Percentiles rank a stretch among this genome's conserved stretches.
phyloP scores from a whole-genome alignment of 1,140 invertebrate genomes.

The Penaeus vannamei region DNA sequence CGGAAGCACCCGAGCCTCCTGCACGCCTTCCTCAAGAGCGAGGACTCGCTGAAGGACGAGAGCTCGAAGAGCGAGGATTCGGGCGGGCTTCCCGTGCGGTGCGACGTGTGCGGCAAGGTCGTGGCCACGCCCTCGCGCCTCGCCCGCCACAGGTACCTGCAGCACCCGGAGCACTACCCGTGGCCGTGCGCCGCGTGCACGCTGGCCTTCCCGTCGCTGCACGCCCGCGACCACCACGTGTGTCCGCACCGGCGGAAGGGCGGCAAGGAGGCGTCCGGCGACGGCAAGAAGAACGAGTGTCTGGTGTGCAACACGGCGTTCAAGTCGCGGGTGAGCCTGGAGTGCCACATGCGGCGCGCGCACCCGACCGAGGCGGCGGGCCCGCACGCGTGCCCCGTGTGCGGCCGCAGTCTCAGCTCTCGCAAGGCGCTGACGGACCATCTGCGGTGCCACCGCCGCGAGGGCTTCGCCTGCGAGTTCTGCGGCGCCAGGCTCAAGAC shows the following conservation, averaged over 20 bases:
- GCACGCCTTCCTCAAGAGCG: conserved; percentile 39
- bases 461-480: conserved; percentile 41
- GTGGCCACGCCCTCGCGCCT: conserved; percentile 32
- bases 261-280: neutral
- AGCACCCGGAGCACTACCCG: conserved; percentile 60
- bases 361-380: conserved; percentile 19
- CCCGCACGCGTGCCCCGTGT: conserved; percentile 45
- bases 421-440: conserved; percentile 57
- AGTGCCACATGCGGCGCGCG: conserved; percentile 29
- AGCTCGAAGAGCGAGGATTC: neutral
- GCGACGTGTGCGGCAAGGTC: conserved; percentile 53
- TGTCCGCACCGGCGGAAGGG: conserved; percentile 20
- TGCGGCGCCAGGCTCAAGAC: conserved; percentile 50
- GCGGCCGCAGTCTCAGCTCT: neutral
- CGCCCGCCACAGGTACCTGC: conserved; percentile 46
- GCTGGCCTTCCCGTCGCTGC: conserved; percentile 21
- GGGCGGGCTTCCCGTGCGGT: conserved; percentile 11
- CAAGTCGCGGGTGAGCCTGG: conserved; percentile 25
- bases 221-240: conserved; percentile 27
- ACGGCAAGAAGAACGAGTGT: conserved; percentile 30
- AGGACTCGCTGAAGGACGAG: conserved; percentile 25
- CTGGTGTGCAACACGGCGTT: neutral
- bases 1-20: conserved; percentile 28
- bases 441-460: conserved; percentile 47
- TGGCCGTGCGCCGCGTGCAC: conserved; percentile 42